These are phyloP conservation scores for Yponomeuta malinellus DNA, from an alignment of 2,888 invertebrate species.

Conservation along the genomic window DNA sequence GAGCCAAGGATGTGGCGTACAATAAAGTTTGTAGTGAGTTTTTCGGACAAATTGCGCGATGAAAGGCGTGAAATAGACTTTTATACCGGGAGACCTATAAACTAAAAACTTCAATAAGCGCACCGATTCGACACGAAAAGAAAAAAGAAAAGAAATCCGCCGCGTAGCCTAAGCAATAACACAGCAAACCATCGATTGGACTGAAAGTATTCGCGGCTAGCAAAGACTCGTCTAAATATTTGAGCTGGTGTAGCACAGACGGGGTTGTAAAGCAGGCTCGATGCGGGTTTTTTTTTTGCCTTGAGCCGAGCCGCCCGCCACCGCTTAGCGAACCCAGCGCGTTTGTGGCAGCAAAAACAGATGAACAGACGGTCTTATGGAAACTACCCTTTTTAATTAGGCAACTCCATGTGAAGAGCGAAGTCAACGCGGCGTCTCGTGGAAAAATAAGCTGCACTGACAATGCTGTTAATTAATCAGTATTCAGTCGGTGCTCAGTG, in stretches of 20 bases:
- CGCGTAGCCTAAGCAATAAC: background rate
- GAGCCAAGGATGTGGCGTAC: background rate
- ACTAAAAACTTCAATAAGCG: too few relatives aligned
- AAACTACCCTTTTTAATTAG: conserved; percentile 37
- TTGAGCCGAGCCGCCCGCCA: background rate
- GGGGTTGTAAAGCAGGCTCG: background rate
- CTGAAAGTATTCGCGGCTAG: background rate
- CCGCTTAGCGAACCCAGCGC: background rate
- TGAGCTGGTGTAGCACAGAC: background rate
- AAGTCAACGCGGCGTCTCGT: conserved; percentile 16
- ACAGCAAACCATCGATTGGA: background rate
- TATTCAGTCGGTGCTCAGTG: background rate
- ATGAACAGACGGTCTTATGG: conserved; percentile 29
- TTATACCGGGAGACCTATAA: background rate
- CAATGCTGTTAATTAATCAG: background rate
- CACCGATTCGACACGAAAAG: background rate
- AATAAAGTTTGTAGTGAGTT: background rate
- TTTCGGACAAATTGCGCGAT: background rate
- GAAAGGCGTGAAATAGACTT: background rate
- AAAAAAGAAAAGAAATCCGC: background rate
- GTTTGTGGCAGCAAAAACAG: conserved; percentile 30
- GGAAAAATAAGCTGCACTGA: conserved; percentile 22
- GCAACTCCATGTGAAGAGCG: conserved; percentile 25
- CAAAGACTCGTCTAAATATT: conserved; percentile 4
- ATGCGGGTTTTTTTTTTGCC: background rate